These are phyloP conservation scores for Hydrochoerus hydrochaeris DNA, from an alignment of 2,113 vertebrate genomes.

Conservation along the genomic window DNA sequence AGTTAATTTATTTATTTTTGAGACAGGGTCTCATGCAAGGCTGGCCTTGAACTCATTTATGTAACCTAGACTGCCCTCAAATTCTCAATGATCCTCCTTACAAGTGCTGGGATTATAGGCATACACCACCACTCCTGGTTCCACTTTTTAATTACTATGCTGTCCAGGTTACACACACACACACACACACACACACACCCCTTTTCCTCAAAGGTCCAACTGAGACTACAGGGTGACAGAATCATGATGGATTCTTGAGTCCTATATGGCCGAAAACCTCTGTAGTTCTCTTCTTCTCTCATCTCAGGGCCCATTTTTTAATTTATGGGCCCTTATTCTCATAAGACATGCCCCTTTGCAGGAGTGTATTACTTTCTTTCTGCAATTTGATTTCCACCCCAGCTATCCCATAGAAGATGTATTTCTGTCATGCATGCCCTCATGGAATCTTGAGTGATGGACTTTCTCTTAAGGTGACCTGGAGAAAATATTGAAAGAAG, in stretches of 20 bases:
- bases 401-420: not conserved
- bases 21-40: not conserved
- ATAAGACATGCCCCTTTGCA: not conserved
- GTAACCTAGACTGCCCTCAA: not conserved
- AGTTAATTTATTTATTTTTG: not conserved
- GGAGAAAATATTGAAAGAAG: not conserved
- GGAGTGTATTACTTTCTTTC: not conserved
- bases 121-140: not conserved
- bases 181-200: not conserved
- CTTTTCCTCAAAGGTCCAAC: not conserved
- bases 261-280: not conserved
- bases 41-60: not conserved
- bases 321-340: not conserved
- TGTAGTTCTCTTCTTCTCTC: not conserved
- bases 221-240: not conserved
- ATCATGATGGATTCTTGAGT: not conserved
- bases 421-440: not conserved
- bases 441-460: not conserved
- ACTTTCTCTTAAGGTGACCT: not conserved
- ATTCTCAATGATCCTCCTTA: not conserved
- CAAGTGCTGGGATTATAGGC: not conserved
- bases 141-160: not conserved
- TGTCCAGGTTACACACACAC: not conserved
- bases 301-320: not conserved
- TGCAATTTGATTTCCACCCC: not conserved